Evolutionary conservation across 1,140 invertebrate species (phyloP).

Genomic region (Ooceraea biroi): DNA sequence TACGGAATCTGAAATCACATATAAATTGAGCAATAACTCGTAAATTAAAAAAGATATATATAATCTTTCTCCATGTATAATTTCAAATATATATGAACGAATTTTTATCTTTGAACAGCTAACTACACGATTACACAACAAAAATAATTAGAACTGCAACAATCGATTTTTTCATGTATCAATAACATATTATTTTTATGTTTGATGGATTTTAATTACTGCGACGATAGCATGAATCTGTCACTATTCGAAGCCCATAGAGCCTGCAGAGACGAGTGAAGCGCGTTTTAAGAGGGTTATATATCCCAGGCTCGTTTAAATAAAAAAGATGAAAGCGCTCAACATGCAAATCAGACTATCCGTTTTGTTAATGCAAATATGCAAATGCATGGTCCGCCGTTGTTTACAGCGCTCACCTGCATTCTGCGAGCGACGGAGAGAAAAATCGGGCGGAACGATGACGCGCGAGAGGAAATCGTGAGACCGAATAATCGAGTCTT

Average conservation of each 20-base stretch:
- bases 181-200: constrained; percentile 54
- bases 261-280: neutral
- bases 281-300: constrained; percentile 59
- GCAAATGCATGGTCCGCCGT: constrained; percentile 66
- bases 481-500: constrained; percentile 73
- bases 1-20: neutral
- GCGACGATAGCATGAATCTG: constrained; percentile 28
- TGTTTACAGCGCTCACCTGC: constrained; percentile 68
- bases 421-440: constrained; percentile 55
- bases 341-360: constrained; percentile 75
- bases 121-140: too few relatives aligned
- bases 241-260: constrained; percentile 46
- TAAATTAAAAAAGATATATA: neutral
- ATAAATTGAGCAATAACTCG: too few relatives aligned
- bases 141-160: neutral
- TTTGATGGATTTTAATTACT: constrained; percentile 54
- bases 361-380: constrained; percentile 76
- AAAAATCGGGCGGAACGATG: constrained; percentile 69
- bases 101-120: neutral
- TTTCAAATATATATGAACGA: neutral
- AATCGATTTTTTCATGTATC: neutral
- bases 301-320: constrained; percentile 68
- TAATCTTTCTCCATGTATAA: too few relatives aligned
- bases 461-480: constrained; percentile 64
- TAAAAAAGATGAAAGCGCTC: constrained; percentile 74